Evolutionary conservation across 2,797 vertebrate species (phyloP).

Genomic region (Eulemur coronatus): DNA sequence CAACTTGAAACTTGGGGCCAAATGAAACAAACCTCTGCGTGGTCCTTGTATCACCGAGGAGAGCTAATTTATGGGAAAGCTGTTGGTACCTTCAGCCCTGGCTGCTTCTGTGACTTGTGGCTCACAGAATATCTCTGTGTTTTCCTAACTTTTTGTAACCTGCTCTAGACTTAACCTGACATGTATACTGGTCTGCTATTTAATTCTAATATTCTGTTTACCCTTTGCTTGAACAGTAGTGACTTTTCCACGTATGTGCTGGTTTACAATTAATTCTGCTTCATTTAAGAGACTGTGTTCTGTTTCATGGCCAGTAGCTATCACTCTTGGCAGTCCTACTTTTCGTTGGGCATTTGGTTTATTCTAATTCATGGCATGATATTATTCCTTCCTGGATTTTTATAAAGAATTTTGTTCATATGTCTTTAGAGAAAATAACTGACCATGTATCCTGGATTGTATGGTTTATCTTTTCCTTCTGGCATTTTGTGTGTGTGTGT

Average conservation of each 20-base stretch:
- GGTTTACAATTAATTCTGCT: constrained; percentile 73
- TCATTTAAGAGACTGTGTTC: constrained; percentile 52
- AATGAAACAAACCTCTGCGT: background rate
- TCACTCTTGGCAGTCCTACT: background rate
- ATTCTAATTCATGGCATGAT: background rate
- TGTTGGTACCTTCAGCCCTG: background rate
- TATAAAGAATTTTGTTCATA: background rate
- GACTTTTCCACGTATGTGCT: background rate
- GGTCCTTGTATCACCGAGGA: background rate
- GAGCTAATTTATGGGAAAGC: background rate
- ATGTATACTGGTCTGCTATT: background rate
- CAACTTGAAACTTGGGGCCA: background rate
- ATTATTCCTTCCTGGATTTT: background rate
- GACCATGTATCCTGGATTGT: background rate
- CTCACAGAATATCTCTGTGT: background rate
- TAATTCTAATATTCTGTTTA: constrained; percentile 15
- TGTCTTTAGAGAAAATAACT: background rate
- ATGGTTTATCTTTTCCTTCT: background rate
- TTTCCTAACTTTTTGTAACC: background rate
- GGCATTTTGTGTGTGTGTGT: accelerated
- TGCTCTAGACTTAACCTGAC: background rate
- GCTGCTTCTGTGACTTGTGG: background rate
- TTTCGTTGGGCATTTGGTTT: background rate
- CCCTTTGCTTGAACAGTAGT: background rate
- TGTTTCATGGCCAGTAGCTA: constrained; percentile 14